phyloP scores from a whole-genome alignment of 2,888 invertebrate genomes.

The Blastobasis adustella region DNA sequence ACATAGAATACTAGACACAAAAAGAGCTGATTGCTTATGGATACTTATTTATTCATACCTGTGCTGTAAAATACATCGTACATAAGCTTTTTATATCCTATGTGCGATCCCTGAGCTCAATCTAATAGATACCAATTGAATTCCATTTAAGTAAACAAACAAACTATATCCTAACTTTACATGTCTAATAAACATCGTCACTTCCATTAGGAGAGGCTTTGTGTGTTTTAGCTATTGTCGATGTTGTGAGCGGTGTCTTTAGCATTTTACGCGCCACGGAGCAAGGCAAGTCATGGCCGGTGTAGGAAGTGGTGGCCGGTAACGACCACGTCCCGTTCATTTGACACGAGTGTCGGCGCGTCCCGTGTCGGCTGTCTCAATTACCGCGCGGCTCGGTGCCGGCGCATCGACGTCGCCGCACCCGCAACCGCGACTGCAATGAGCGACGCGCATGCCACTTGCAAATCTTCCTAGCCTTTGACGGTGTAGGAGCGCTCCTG shows the following conservation, averaged over 20 bases:
- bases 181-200: background rate
- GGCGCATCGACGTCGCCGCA: background rate
- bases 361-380: no score
- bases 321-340: conserved; percentile 51
- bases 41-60: no score
- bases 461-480: background rate
- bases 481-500: background rate
- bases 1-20: no score
- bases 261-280: conserved; percentile 48
- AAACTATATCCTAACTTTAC: no score
- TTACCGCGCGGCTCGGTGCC: background rate
- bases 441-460: background rate
- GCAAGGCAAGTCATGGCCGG: conserved; percentile 35
- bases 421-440: no score
- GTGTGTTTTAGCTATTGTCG: conserved; percentile 16
- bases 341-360: conserved; percentile 49
- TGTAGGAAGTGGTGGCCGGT: conserved; percentile 25
- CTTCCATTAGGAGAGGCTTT: conserved; percentile 6
- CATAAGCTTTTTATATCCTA: no score
- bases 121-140: no score
- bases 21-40: no score
- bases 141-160: no score
- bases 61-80: no score
- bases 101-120: no score
- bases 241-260: conserved; percentile 29